These are phyloP conservation scores for Lanistes nyassanus DNA, from an alignment of 1,140 invertebrate genomes.

Conservation along the genomic window DNA sequence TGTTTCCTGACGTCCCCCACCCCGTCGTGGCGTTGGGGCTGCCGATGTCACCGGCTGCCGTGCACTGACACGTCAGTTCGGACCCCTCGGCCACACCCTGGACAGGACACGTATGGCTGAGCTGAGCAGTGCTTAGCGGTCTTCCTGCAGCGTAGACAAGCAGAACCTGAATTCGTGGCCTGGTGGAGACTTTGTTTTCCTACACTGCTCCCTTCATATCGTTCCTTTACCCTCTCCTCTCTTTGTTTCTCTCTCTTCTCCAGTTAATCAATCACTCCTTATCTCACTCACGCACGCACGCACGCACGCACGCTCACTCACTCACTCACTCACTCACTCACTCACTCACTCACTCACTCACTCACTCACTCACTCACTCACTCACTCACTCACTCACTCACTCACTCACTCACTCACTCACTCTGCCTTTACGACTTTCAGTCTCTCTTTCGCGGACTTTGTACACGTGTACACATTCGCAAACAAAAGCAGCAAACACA, in stretches of 20 bases:
- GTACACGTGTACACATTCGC: no score
- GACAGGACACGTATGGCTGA: not conserved
- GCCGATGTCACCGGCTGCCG: no score
- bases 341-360: not conserved
- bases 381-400: constrained; percentile 1
- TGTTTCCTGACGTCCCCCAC: no score
- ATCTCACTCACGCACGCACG: not conserved
- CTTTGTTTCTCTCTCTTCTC: not conserved
- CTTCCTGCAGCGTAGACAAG: not conserved
- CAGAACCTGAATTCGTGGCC: not conserved
- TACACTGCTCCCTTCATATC: not conserved
- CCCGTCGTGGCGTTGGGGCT: no score
- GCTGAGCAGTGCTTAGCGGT: not conserved
- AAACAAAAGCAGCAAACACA: no score
- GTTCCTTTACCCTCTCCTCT: not conserved
- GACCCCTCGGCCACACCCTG: not conserved
- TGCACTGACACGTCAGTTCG: no score
- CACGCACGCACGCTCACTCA: not conserved
- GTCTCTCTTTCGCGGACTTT: no score
- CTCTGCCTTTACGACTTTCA: no score
- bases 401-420: constrained; percentile 20
- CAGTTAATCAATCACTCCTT: not conserved
- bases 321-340: constrained; percentile 3
- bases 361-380: not conserved
- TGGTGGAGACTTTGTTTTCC: not conserved